Evolutionary conservation across 2,113 vertebrate genomes (phyloP).

Genomic region (Scophthalmus maximus): DNA sequence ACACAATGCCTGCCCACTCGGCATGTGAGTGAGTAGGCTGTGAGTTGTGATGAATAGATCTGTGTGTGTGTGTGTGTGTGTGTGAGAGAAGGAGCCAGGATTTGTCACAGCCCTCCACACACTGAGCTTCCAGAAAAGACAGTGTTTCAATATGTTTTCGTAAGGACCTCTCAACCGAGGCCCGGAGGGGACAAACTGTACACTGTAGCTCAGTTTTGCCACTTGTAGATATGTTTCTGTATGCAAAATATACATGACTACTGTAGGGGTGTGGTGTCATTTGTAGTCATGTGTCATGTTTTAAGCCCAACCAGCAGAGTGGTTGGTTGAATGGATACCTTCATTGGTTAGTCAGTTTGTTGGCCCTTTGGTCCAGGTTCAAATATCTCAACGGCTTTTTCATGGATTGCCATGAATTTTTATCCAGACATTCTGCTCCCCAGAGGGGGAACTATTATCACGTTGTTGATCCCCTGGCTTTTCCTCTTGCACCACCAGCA

Average conservation of each 20-base stretch:
- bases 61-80: constrained; percentile 49
- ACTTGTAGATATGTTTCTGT: background rate
- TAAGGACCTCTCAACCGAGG: constrained; percentile 27
- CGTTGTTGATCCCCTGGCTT: no score
- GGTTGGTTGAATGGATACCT: no score
- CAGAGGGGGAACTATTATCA: no score
- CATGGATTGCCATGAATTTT: no score
- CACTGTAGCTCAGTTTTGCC: constrained; percentile 8
- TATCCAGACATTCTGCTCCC: no score
- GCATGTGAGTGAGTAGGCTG: constrained; percentile 56
- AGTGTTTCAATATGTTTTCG: constrained; percentile 61
- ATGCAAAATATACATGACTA: background rate
- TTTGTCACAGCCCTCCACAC: constrained; percentile 63
- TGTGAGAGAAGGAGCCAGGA: constrained; percentile 56
- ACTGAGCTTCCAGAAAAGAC: constrained; percentile 67
- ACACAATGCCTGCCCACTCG: constrained; percentile 63
- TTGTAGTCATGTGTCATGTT: background rate
- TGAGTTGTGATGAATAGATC: constrained; percentile 63
- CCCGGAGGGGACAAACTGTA: constrained; percentile 40
- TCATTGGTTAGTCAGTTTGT: no score
- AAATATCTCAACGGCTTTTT: no score
- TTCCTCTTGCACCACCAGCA: no score
- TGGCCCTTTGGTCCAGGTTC: no score
- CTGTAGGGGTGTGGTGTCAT: background rate
- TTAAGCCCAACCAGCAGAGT: no score